Percentiles rank a stretch among this genome's conserved stretches.
phyloP scores from a whole-genome alignment of 2,888 invertebrate genomes.

The Tenthredo livida region DNA sequence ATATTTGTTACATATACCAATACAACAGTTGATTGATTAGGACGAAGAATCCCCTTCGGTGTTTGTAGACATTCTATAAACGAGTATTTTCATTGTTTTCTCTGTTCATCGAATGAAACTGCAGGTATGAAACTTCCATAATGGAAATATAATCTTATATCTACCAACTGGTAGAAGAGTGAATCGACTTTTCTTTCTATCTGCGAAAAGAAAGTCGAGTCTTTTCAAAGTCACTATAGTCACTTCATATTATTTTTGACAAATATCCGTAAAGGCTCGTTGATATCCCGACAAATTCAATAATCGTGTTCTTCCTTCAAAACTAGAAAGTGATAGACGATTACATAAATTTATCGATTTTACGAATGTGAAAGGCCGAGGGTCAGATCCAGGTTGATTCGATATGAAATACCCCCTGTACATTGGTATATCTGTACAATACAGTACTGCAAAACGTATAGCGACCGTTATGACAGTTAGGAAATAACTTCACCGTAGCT shows the following conservation, averaged over 20 bases:
- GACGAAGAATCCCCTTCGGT: not conserved
- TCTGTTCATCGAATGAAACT: not conserved
- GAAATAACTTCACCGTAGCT: conserved; percentile 34
- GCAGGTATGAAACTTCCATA: not conserved
- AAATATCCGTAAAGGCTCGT: not conserved
- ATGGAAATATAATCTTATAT: not conserved
- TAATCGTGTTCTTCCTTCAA: not conserved
- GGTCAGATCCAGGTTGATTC: too few relatives aligned
- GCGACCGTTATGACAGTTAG: conserved; percentile 43
- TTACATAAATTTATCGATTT: not conserved
- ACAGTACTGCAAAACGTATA: not conserved
- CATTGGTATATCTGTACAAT: not conserved
- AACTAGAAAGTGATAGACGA: not conserved
- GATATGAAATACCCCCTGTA: too few relatives aligned
- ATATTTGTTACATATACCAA: not conserved
- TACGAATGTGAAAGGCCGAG: too few relatives aligned
- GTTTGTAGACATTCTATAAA: not conserved
- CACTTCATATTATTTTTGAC: not conserved
- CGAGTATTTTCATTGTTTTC: not conserved
- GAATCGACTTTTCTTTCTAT: not conserved
- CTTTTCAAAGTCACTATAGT: not conserved
- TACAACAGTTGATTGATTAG: not conserved
- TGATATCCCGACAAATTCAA: not conserved
- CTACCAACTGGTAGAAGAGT: not conserved
- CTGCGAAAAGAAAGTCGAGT: not conserved